These are phyloP conservation scores for Alentia gelatinosa DNA, from an alignment of 2,888 invertebrate genomes.

Conservation along the genomic window DNA sequence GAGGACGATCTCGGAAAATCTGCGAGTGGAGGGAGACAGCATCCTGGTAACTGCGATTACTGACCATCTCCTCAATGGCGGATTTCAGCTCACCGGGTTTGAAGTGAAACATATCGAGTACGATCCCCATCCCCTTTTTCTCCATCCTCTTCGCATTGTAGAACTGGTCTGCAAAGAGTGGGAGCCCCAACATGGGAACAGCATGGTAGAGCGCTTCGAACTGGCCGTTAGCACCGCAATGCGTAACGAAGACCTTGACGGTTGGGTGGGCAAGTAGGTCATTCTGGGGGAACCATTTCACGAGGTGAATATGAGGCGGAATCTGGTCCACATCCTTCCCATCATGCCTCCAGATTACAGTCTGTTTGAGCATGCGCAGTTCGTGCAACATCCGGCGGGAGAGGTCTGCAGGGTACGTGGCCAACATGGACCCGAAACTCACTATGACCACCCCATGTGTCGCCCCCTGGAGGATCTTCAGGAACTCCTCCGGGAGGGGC, in stretches of 20 bases:
- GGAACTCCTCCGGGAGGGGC: neutral
- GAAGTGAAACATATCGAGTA: neutral
- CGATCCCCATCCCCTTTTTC: neutral
- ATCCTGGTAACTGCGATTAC: neutral
- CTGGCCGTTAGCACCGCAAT: neutral
- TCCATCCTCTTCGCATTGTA: neutral
- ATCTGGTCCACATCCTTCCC: neutral
- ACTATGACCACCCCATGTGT: neutral
- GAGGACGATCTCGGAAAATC: neutral
- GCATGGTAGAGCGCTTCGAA: conserved; percentile 14
- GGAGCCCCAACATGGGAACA: conserved; percentile 6
- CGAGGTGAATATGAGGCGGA: neutral
- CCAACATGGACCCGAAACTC: neutral
- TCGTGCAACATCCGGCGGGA: neutral
- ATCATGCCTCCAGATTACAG: neutral
- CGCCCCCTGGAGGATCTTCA: neutral
- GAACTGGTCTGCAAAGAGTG: neutral
- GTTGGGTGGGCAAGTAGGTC: neutral
- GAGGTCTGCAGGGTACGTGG: neutral
- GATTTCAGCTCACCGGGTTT: neutral
- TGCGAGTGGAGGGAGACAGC: neutral
- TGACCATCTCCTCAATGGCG: neutral
- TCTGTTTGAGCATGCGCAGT: neutral
- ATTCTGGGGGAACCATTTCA: conserved; percentile 16
- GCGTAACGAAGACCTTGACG: neutral